Evolutionary conservation across 2,113 vertebrate species (phyloP), one percentile per base, ranked within the genome.

Genomic region (Archocentrus centrarchus): DNA sequence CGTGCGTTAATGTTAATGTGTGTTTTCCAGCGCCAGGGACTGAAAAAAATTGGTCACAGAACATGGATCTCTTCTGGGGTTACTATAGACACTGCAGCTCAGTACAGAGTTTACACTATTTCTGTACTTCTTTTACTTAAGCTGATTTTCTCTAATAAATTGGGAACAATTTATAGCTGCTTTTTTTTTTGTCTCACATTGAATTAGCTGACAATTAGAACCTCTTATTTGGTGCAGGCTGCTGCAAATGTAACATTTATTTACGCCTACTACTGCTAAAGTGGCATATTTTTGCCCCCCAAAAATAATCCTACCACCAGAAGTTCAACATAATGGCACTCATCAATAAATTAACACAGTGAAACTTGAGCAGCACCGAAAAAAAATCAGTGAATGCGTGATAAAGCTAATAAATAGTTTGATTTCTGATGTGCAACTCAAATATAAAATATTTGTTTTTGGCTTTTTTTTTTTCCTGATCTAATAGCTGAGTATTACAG

Each of bases 1-100:
- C 39, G 15, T 79, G 81, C 70, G 75, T 82, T 24, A 77, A 7
- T 55, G 35, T 86, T 82, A 77, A 75, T 82, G 70, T 66, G 39
- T 73, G 18, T 79, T 60, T 53, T 60, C 20, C 32, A 27, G n/a
- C 47, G 6, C 3, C 44, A 59, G 27, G 15, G 1, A 57, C 13
- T 53, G 17, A n/a, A 18, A 73, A 73, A 39, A 77, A 32, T 32
- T 59, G 59, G 53, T 15, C 57, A 44, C 30, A 62, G 32, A 55
- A 75, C 55, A 9, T 86, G 55, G 24, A 80, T 78, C 32, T 59
- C 64, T 32, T 20, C 32, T 85, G 75, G 76, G 68, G 76, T 76
- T 22, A 76, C 13, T 2, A 18, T 20, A 35, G 53, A 44, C 58
- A 84, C 9, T 76, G 24, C 73, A 88, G 20, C 41, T 18, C 11